A percentile compares a stretch with the other conserved stretches of the same genome.
These are phyloP conservation scores for Aradophagus sp. DNA, from an alignment of 1,140 invertebrate genomes.

Conservation along the genomic window DNA sequence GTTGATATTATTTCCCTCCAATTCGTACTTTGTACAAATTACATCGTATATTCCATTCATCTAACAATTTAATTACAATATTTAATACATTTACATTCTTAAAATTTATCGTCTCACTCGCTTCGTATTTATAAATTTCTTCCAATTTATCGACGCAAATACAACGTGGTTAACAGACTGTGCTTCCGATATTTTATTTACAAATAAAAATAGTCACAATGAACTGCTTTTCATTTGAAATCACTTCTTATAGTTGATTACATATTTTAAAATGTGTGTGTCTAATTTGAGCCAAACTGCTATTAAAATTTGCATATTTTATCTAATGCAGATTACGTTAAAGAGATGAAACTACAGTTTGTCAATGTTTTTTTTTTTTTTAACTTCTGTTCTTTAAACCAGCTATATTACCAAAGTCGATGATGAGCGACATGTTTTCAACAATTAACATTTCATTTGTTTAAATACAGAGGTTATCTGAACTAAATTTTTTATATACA, in stretches of 20 bases:
- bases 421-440: slow-evolving; percentile 40
- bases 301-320: slow-evolving; percentile 22
- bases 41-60: slow-evolving; percentile 30
- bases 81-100: slow-evolving; percentile 26
- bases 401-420: slow-evolving; percentile 26
- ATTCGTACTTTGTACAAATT: slow-evolving; percentile 15
- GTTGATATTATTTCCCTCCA: slow-evolving; percentile 32
- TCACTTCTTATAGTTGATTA: slow-evolving; percentile 37
- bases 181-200: slow-evolving; percentile 49
- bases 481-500: slow-evolving; percentile 39
- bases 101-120: slow-evolving; percentile 16
- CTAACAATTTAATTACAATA: slow-evolving; percentile 41
- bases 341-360: slow-evolving; percentile 19
- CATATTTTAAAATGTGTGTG: slow-evolving; percentile 37
- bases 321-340: slow-evolving; percentile 22
- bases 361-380: slow-evolving; percentile 17
- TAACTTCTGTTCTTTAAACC: no score
- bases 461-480: slow-evolving; percentile 10
- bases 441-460: slow-evolving; percentile 17
- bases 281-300: slow-evolving; percentile 27
- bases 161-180: slow-evolving; percentile 45
- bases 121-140: no score
- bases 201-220: slow-evolving; percentile 41
- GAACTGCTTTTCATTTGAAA: slow-evolving; percentile 37
- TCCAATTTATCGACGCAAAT: slow-evolving; percentile 12